phyloP scores from a whole-genome alignment of 2,113 vertebrate species.

The Etheostoma cragini region DNA sequence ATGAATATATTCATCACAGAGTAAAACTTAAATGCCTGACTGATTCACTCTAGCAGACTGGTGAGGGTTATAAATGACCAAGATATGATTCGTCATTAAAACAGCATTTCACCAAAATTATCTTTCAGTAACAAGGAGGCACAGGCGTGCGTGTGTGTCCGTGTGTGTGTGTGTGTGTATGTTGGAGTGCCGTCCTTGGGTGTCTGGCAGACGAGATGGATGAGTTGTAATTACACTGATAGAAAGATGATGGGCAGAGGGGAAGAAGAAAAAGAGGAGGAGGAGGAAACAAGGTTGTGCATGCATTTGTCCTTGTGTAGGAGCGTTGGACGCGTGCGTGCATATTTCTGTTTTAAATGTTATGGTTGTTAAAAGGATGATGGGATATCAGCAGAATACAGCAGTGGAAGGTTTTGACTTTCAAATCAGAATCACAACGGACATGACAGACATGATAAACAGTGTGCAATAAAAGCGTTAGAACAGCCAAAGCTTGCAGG shows the following conservation, averaged over 20 bases:
- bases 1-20: constrained; percentile 59
- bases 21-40: constrained; percentile 28
- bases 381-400: constrained; percentile 8
- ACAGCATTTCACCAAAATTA: constrained; percentile 65
- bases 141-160: background rate
- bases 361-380: constrained; percentile 24
- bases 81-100: constrained; percentile 75
- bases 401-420: constrained; percentile 29
- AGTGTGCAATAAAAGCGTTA: fast-evolving
- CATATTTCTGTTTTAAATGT: constrained; percentile 45
- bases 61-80: constrained; percentile 71
- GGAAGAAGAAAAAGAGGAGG: constrained; percentile 29
- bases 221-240: constrained; percentile 78
- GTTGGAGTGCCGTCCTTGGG: constrained; percentile 70
- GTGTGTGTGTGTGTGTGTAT: constrained; percentile 27
- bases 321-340: constrained; percentile 1
- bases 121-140: constrained; percentile 55
- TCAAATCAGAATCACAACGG: constrained; percentile 29
- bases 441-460: constrained; percentile 18
- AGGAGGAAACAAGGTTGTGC: constrained; percentile 69
- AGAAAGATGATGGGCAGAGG: constrained; percentile 69
- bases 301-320: constrained; percentile 65
- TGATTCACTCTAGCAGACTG: constrained; percentile 28
- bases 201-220: constrained; percentile 74
- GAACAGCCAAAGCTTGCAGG: background rate